A percentile compares a stretch with the other conserved stretches of the same genome.
phyloP scores from a whole-genome alignment of 2,797 vertebrate species.

The Anableps anableps region DNA sequence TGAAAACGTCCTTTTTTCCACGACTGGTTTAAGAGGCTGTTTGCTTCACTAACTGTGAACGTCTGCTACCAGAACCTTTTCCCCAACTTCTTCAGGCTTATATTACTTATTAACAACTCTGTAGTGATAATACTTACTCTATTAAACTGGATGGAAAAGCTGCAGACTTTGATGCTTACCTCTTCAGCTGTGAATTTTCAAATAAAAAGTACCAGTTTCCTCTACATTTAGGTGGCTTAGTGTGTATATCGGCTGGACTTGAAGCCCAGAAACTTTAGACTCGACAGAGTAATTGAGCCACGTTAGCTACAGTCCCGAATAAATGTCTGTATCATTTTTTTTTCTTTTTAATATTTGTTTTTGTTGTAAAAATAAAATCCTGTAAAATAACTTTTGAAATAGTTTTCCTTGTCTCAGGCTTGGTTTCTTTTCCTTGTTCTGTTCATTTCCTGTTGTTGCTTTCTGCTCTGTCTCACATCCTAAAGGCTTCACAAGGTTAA shows the following conservation, averaged over 20 bases:
- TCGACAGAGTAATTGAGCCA: not conserved
- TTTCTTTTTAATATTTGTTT: not conserved
- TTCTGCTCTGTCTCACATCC: constrained; percentile 17
- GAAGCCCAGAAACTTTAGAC: not conserved
- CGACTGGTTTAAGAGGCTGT: not conserved
- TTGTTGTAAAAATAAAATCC: not conserved
- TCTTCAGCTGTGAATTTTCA: not conserved
- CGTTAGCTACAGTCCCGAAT: not conserved
- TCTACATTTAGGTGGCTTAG: no score
- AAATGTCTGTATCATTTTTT: not conserved
- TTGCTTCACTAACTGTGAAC: not conserved
- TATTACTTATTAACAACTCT: no score
- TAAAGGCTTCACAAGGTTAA: constrained; percentile 17
- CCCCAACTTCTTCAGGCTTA: not conserved
- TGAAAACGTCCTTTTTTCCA: not conserved
- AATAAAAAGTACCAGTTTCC: not conserved
- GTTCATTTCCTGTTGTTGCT: constrained; percentile 24
- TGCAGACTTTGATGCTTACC: not conserved
- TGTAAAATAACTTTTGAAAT: not conserved
- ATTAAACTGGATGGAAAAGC: not conserved
- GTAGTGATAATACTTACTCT: not conserved
- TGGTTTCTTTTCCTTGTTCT: not conserved
- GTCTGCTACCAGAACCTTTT: not conserved
- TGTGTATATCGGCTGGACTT: not conserved
- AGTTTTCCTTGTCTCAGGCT: not conserved